phyloP scores from a whole-genome alignment of 2,113 vertebrate species.

The Sinocyclocheilus anophthalmus region DNA sequence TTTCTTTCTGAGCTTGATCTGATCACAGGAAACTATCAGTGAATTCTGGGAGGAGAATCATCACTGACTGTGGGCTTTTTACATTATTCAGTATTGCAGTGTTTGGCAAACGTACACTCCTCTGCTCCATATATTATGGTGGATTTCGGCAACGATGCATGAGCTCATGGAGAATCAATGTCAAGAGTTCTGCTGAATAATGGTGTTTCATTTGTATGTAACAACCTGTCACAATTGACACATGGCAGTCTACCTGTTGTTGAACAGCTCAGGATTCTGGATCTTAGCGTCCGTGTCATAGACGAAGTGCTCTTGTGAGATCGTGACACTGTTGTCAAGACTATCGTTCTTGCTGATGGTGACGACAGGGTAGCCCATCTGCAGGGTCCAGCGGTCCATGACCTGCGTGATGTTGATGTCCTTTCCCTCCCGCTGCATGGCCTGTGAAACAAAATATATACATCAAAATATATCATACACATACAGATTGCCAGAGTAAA shows the following conservation, averaged over 20 bases:
- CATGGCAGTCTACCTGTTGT: slow-evolving; percentile 80
- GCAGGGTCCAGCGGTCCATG: slow-evolving; percentile 97
- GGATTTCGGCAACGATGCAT: background rate
- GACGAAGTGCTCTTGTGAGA: slow-evolving; percentile 93
- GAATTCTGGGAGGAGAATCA: background rate
- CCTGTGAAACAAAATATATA: slow-evolving; percentile 70
- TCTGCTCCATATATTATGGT: background rate
- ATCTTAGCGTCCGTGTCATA: slow-evolving; percentile 83
- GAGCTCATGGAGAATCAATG: background rate
- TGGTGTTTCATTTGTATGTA: background rate
- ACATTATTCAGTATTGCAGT: background rate
- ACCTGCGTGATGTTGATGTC: slow-evolving; percentile 91
- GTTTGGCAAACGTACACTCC: background rate
- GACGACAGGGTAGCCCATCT: slow-evolving; percentile 98
- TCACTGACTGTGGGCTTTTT: background rate
- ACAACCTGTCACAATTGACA: background rate
- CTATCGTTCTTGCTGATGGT: slow-evolving; percentile 90
- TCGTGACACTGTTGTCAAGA: slow-evolving; percentile 77
- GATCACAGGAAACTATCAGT: background rate
- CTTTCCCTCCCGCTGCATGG: slow-evolving; percentile 89
- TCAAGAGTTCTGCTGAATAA: background rate
- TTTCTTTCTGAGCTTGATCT: background rate
- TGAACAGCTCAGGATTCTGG: slow-evolving; percentile 71
- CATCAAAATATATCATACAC: background rate
- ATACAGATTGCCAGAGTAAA: background rate